phyloP scores from a whole-genome alignment of 2,113 vertebrate species.

The Chamaea fasciata region DNA sequence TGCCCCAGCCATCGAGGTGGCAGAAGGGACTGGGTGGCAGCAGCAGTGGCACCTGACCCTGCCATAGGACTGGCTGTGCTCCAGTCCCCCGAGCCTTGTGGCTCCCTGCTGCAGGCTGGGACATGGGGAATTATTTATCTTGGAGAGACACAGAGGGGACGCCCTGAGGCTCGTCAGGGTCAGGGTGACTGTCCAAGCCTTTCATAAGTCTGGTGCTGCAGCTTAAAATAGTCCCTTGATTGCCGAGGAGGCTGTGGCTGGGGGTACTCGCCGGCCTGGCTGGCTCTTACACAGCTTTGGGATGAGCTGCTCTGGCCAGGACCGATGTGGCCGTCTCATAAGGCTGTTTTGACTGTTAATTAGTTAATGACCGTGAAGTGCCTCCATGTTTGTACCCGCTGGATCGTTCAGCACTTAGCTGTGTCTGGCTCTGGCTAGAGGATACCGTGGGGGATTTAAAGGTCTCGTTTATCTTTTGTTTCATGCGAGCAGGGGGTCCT shows the following conservation, averaged over 20 bases:
- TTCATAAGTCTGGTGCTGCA: background rate
- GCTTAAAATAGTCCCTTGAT: background rate
- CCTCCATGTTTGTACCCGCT: background rate
- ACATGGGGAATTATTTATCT: background rate
- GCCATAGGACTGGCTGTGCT: background rate
- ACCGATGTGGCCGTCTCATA: background rate
- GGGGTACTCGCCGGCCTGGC: background rate
- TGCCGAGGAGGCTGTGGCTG: background rate
- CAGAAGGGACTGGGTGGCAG: background rate
- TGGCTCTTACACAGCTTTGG: background rate
- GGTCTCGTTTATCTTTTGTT: background rate
- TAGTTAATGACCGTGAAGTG: slow-evolving; percentile 27
- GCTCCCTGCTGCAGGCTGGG: background rate
- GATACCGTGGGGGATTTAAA: background rate
- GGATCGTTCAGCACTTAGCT: background rate
- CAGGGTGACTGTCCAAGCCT: background rate
- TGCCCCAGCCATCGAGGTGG: background rate
- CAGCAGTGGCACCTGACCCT: background rate
- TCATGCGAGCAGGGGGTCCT: fast-evolving
- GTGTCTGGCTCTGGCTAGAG: background rate
- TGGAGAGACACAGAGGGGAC: background rate
- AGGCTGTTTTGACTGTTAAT: slow-evolving; percentile 3
- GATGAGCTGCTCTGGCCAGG: background rate
- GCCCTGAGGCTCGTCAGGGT: background rate
- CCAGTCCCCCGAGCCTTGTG: background rate